These are phyloP conservation scores for Apaloderma vittatum DNA, from an alignment of 2,113 vertebrate genomes.

Conservation along the genomic window DNA sequence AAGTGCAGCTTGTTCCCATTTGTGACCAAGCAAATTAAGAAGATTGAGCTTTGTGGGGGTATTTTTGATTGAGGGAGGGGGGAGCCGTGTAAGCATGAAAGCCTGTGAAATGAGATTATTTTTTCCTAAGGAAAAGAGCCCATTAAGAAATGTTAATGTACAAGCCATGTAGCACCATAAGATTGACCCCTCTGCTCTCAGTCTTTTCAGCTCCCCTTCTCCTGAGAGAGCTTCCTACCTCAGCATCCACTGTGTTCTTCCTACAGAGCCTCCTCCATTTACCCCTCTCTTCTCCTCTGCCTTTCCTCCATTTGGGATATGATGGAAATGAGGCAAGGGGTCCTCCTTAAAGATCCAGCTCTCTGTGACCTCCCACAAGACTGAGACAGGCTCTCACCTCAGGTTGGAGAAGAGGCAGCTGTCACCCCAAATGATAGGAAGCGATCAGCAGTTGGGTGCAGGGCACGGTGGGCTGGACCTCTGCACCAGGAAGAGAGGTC, in stretches of 20 bases:
- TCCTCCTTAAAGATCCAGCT: neutral
- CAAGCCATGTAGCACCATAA: neutral
- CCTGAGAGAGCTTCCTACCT: neutral
- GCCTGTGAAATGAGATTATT: constrained; percentile 13
- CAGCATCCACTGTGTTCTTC: neutral
- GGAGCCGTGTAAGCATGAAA: constrained; percentile 12
- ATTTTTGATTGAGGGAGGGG: neutral
- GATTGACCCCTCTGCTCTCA: neutral
- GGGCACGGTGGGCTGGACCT: accelerated
- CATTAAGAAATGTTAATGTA: neutral
- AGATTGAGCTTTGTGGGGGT: constrained; percentile 24
- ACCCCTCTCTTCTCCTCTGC: neutral
- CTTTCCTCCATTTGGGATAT: neutral
- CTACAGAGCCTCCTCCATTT: neutral
- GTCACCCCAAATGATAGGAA: neutral
- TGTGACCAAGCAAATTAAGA: constrained; percentile 46
- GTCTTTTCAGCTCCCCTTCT: neutral
- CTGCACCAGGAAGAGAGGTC: neutral
- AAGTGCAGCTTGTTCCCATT: constrained; percentile 70
- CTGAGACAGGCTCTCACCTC: neutral
- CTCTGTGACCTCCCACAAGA: neutral
- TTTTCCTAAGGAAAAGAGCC: neutral
- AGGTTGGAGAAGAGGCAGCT: neutral
- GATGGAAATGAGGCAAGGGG: accelerated
- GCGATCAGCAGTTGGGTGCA: neutral